A percentile compares a stretch with the other conserved stretches of the same genome.
phyloP scores from a whole-genome alignment of 2,797 vertebrate species.

The Rhinophrynus dorsalis region DNA sequence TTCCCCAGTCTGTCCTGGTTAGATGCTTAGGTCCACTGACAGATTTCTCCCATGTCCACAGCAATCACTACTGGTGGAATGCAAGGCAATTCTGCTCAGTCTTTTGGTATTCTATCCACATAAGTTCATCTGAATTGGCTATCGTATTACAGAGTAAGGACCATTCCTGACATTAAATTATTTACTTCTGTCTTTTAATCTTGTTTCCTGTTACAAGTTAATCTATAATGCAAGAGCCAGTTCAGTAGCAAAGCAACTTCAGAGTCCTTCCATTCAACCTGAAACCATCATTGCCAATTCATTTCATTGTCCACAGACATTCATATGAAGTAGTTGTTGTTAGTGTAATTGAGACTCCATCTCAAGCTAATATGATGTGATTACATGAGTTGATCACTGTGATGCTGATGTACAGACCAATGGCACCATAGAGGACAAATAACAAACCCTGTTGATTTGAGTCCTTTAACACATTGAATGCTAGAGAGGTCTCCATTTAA shows the following conservation, averaged over 20 bases:
- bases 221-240: conserved; percentile 51
- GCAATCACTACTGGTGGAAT: conserved; percentile 30
- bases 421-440: no score
- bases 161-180: conserved; percentile 52
- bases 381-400: no score
- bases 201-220: conserved; percentile 42
- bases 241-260: conserved; percentile 2
- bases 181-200: conserved; percentile 47
- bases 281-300: conserved; percentile 13
- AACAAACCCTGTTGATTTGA: no score
- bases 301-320: not conserved
- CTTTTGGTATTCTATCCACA: conserved; percentile 24
- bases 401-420: no score
- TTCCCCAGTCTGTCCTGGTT: not conserved
- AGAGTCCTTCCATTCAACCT: conserved; percentile 3
- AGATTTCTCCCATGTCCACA: not conserved
- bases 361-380: no score
- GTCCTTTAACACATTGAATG: no score
- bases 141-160: conserved; percentile 31
- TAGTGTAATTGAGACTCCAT: not conserved
- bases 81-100: not conserved
- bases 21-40: not conserved
- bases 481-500: no score
- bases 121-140: conserved; percentile 1
- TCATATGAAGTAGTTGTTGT: not conserved